Evolutionary conservation across 2,888 invertebrate genomes (phyloP).

Genomic region (Nemapogon koenigi): DNA sequence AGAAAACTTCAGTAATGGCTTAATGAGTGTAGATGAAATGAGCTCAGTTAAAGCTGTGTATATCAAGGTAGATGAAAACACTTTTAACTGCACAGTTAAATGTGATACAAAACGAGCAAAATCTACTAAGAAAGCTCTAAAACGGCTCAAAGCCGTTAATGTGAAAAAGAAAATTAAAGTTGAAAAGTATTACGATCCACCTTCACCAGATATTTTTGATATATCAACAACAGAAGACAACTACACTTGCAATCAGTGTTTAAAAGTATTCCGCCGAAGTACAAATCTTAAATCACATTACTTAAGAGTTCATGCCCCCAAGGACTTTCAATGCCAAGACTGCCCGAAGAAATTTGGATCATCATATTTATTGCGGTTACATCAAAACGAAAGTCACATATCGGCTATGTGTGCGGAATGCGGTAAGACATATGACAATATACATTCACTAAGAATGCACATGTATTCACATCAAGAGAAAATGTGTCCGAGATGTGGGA

Average conservation of each 20-base stretch:
- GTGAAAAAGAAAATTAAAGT: constrained; percentile 22
- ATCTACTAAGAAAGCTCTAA: constrained; percentile 21
- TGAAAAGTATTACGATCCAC: too few relatives aligned
- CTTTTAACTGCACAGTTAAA: constrained; percentile 26
- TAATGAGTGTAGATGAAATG: constrained; percentile 15
- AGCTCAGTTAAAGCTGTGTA: constrained; percentile 26
- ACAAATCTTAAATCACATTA: constrained; percentile 33
- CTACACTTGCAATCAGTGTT: constrained; percentile 32
- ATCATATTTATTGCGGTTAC: constrained; percentile 23
- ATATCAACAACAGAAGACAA: too few relatives aligned
- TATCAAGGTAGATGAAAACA: constrained; percentile 26
- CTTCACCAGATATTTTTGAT: too few relatives aligned
- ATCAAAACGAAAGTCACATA: constrained; percentile 29
- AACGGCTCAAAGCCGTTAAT: constrained; percentile 20
- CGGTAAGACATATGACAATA: constrained; percentile 34
- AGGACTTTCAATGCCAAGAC: constrained; percentile 28
- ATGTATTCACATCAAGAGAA: constrained; percentile 30
- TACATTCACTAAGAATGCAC: constrained; percentile 34
- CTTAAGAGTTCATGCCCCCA: constrained; percentile 34
- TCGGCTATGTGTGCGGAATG: constrained; percentile 34
- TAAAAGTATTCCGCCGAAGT: constrained; percentile 25
- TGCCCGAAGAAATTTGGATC: constrained; percentile 32
- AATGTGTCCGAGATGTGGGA: constrained; percentile 38
- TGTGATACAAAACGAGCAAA: constrained; percentile 24
- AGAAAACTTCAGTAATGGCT: constrained; percentile 19